A percentile compares a stretch with the other conserved stretches of the same genome.
Evolutionary conservation across 2,113 vertebrate species (phyloP).

Genomic region (Rhegmatorhina hoffmannsi): DNA sequence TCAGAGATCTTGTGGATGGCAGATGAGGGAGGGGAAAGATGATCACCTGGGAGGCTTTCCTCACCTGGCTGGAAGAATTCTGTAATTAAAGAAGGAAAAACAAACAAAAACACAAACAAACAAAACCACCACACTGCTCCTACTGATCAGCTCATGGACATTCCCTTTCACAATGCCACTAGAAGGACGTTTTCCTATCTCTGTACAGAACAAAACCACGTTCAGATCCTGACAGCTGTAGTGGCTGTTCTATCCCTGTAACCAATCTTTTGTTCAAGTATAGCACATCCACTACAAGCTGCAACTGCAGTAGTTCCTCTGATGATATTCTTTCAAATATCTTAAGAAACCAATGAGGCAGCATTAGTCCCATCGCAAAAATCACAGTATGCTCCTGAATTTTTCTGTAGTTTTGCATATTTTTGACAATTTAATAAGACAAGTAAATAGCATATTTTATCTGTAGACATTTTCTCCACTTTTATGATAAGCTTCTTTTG

Average conservation of each 20-base stretch:
- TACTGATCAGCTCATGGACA: not conserved
- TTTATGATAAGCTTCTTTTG: not conserved
- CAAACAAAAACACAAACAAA: accelerated
- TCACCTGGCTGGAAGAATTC: not conserved
- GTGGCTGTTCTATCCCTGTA: no score
- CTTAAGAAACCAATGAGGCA: not conserved
- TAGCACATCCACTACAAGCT: not conserved
- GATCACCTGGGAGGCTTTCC: not conserved
- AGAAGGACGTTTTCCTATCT: not conserved
- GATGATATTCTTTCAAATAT: not conserved
- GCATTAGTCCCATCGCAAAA: not conserved
- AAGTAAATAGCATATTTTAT: not conserved
- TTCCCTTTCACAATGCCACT: accelerated
- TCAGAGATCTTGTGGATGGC: no score
- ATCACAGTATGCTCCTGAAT: not conserved
- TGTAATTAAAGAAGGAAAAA: not conserved
- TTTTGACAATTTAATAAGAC: not conserved
- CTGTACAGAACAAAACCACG: not conserved
- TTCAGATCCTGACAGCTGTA: not conserved
- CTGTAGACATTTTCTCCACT: not conserved
- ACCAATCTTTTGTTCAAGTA: not conserved
- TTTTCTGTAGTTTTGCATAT: not conserved
- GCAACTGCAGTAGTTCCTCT: accelerated
- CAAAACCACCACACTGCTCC: not conserved
- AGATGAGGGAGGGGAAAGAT: not conserved